A percentile compares a stretch with the other conserved stretches of the same genome.
These are phyloP conservation scores for Saimiri boliviensis DNA, from an alignment of 2,113 vertebrate genomes.

Conservation along the genomic window DNA sequence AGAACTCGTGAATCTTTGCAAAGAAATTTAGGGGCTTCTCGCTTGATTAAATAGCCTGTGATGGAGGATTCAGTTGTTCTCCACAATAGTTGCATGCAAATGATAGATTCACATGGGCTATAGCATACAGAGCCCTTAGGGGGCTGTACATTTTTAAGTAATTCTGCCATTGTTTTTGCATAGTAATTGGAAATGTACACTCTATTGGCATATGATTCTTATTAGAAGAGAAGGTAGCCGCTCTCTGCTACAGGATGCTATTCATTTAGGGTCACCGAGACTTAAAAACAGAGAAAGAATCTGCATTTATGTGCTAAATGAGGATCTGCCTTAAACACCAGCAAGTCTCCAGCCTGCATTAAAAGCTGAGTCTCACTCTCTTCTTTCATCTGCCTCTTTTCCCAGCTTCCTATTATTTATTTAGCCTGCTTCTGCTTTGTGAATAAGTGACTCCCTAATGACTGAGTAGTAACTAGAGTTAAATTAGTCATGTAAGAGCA, in stretches of 20 bases:
- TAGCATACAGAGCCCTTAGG: constrained; percentile 68
- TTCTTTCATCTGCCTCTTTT: constrained; percentile 32
- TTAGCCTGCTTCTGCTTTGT: constrained; percentile 60
- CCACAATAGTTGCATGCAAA: constrained; percentile 67
- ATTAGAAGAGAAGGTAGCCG: constrained; percentile 75
- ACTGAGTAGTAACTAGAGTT: constrained; percentile 60
- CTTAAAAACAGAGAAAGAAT: constrained; percentile 56
- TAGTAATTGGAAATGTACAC: constrained; percentile 75
- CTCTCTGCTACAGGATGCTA: constrained; percentile 57
- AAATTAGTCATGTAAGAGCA: constrained; percentile 67
- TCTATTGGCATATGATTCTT: constrained; percentile 70
- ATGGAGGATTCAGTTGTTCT: constrained; percentile 60
- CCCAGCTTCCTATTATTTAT: constrained; percentile 66
- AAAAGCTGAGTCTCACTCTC: constrained; percentile 5
- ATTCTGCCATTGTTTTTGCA: constrained; percentile 78
- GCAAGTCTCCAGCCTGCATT: background rate
- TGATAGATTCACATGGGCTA: constrained; percentile 62
- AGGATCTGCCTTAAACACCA: background rate
- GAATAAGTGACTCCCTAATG: constrained; percentile 61
- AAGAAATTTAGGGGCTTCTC: constrained; percentile 68
- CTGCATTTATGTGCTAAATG: background rate
- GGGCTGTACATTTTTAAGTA: constrained; percentile 73
- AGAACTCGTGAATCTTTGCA: constrained; percentile 46
- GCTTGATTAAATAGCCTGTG: constrained; percentile 73
- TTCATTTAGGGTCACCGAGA: constrained; percentile 59